Evolutionary conservation across 2,113 vertebrate species (phyloP), one percentile per base, ranked within the genome.

Genomic region (Myotis davidii): DNA sequence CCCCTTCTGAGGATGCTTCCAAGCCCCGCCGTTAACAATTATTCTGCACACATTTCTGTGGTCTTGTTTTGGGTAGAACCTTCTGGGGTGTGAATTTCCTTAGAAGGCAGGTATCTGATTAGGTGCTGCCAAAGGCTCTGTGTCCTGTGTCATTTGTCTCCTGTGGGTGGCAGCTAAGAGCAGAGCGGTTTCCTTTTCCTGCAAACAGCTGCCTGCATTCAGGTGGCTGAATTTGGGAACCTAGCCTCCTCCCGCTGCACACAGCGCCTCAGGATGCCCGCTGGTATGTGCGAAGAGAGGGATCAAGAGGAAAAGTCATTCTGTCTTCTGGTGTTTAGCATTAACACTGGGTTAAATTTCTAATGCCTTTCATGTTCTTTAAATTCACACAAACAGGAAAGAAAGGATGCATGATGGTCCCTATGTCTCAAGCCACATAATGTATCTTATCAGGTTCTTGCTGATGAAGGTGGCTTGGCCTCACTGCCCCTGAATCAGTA

Each of bases 161-260:
- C 78, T 94, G 85, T 77, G 5, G 10, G 64, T 32, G 79, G 69
- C 7, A 4, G 34, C 70, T 34, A 48, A 86, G 74, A 61, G 52
- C 69, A 16, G 91, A 76, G 74, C 21, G 54, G 69, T 87, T 94
- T 83, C 78, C 20, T 88, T 84, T 95, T 45, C 34, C 78, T 54
- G 2, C 50, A 77, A 92, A 74, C 73, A 94, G 69, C 78, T 88
- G 32, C 69, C 91, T 88, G 74, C 64, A 88, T 70, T 77, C 50
- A 1, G 8, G 52, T 14, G n/a, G 59, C 67, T 6, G 34, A 74
- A n/a, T 48, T 4, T 3, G 29, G 77, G 78, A 64, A 52, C 61
- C 65, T 61, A 39, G 67, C 27, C 34, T 12, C 42, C 4, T 86
- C 42, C 32, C 0, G 0, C 6, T 32, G 13, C 0, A 5, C 13